Base-by-base conservation (phyloP, 2,888 invertebrate genomes). In the Epicampocera succincta region DNA sequence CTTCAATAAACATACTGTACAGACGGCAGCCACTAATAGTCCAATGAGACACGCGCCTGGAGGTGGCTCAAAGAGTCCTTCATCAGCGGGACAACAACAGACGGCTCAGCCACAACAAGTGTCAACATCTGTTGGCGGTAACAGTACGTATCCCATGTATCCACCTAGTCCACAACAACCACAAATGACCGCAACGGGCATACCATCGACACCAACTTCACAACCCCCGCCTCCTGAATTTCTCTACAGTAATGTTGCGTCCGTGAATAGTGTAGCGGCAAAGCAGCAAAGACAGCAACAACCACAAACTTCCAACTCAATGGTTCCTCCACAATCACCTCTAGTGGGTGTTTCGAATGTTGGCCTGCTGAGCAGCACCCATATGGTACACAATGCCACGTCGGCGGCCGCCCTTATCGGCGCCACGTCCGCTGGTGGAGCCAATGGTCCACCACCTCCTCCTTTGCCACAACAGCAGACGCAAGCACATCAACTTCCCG, bases 1-100 rank as follows among this genome's bases (percentile, higher is more conserved):
- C 91, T 94, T 95, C 91, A 94, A 94, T 88, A 96, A 96, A 91
- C 95, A 95, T 91, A 93, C 96, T 88, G 94, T 95, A 84, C 89
- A 96, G 95, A 92, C 96, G 95, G 85, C 83, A 25, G 73, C 84
- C 50, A 95, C 95, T 85, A 96, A 94, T 88, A 96, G 96, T 92
- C 96, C 96, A 86, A 95, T 96, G 87, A 93, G 96, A 91, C 95
- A 93, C 84, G 84, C 84, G 83, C 85, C 84, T 82, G 84, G 81
- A 81, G 86, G 84, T 75, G 85, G 83, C 85, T 85, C 85, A 60
- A 87, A 85, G 84, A 87, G 87, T 74, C 85, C 89, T 66, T 85
- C 89, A 80, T 85, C 89, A 77, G 76, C 86, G 80, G 83, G 84
- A 61, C 76, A 83, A 58, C 77, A 72, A 38, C 86, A 83, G 83